Conservation (phyloP, 64 coral and sea anemone genomes). For the Acropora yongei region DNA sequence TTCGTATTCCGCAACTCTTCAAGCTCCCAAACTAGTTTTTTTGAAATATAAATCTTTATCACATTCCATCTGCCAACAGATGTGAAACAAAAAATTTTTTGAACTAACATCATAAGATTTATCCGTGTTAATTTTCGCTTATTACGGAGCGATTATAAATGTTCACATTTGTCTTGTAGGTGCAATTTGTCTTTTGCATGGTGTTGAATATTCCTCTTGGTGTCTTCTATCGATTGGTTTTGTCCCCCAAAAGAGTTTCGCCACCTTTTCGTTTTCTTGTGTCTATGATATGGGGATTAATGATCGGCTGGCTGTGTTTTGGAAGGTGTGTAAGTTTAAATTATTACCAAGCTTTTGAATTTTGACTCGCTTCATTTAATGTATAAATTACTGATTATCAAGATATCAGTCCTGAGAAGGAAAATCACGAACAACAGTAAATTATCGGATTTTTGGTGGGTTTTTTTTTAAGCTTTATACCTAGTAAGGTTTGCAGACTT, state of each 20-base stretch:
- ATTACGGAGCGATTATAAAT: background rate
- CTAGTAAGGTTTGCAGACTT: no score
- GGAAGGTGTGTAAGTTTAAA: conserved; percentile 19
- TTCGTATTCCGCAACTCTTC: no score
- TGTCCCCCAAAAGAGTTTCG: conserved; percentile 39
- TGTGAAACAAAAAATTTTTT: no score
- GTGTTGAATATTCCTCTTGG: conserved; percentile 44
- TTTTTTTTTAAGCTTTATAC: no score
- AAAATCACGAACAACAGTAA: no score
- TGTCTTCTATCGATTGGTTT: conserved; percentile 11
- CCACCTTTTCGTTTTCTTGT: conserved; percentile 19
- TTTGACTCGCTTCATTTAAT: background rate
- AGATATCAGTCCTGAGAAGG: background rate
- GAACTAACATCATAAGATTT: no score
- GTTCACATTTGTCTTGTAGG: conserved; percentile 18
- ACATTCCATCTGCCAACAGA: no score
- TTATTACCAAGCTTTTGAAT: background rate
- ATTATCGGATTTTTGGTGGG: no score
- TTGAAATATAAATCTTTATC: no score
- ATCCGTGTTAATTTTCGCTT: no score
- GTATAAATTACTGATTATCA: background rate
- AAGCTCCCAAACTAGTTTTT: no score
- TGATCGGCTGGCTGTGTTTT: conserved; percentile 62
- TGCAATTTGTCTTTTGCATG: conserved; percentile 44
- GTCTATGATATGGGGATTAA: conserved; percentile 20